phyloP scores from a whole-genome alignment of 1,140 invertebrate genomes.

The Hycleus cichorii region DNA sequence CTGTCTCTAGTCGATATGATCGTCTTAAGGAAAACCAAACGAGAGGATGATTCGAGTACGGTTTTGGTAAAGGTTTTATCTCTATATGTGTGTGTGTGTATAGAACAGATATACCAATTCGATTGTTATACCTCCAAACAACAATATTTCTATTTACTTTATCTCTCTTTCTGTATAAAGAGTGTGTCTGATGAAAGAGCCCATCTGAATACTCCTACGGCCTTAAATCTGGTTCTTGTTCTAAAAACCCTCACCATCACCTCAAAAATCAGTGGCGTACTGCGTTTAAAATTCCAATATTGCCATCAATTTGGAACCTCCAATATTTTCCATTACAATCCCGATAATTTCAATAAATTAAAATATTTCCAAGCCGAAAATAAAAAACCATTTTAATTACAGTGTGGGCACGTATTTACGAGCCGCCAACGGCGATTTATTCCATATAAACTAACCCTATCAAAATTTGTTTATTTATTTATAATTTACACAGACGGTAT shows the following conservation, averaged over 20 bases:
- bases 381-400: conserved; percentile 8
- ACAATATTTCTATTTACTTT: conserved; percentile 29
- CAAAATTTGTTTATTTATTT: too few species aligned
- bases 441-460: too few species aligned
- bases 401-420: conserved; percentile 11
- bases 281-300: too few species aligned
- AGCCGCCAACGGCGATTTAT: conserved; percentile 1
- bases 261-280: too few species aligned
- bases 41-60: not conserved
- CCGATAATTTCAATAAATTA: conserved; percentile 11
- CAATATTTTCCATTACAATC: not conserved
- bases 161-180: conserved; percentile 9
- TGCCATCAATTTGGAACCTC: not conserved
- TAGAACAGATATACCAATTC: too few species aligned
- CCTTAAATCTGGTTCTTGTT: conserved; percentile 21
- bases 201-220: conserved; percentile 22
- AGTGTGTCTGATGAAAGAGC: not conserved
- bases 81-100: not conserved
- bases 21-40: not conserved
- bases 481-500: too few species aligned
- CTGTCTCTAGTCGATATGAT: not conserved
- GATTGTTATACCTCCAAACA: too few species aligned
- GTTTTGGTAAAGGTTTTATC: conserved; percentile 10
- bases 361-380: not conserved
- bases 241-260: conserved; percentile 1